Evolutionary conservation across 2,797 vertebrate genomes (phyloP), one percentile per base, ranked within the genome.

Genomic region (Hydrocynus forskahlii): DNA sequence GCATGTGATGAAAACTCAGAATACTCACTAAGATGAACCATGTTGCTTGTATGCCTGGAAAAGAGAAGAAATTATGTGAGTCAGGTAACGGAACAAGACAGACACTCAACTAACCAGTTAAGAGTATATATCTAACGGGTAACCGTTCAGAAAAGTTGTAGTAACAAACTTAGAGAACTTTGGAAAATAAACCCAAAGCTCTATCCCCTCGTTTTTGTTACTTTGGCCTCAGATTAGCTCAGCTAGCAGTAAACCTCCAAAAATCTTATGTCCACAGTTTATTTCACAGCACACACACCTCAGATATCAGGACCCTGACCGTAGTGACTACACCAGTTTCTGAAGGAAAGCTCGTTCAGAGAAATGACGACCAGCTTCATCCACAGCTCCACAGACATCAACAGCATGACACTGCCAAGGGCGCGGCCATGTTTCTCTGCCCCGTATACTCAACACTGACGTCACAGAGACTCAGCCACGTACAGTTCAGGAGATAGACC

Each of bases 1-100:
- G 4, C 0, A 16, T 35, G 14, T 1, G 16, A 25, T 16, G n/a
- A 72, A n/a, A n/a, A n/a, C n/a, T n/a, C n/a, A n/a, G n/a, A n/a
- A 80, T 90, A 94, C 94, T 94, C 88, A 95, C 95, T 91, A 71
- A 95, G 85, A 87, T 94, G 93, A 38, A 95, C 95, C 95, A 95
- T 95, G 76, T 14, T 89, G 70, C 21, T 64, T 50, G 8, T 74
- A 59, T 68, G 40, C 79, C 84, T 76, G 3, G 45, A 78, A 59
- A 67, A 17, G 57, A 60, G 0, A 48, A 68, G 5, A 35, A 19
- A 40, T 0, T 0, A 17, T 6, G 1, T 13, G 7, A 1, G 1
- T 60, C n/a, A 60, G 23, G 21, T 12, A 63, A 43, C n/a, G n/a
- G n/a, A n/a, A n/a, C n/a, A n/a, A n/a, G n/a, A n/a, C n/a, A n/a